Evolutionary conservation across 1,140 invertebrate species (phyloP), one percentile per base, ranked within the genome.

Genomic region (Calycopis cecrops): DNA sequence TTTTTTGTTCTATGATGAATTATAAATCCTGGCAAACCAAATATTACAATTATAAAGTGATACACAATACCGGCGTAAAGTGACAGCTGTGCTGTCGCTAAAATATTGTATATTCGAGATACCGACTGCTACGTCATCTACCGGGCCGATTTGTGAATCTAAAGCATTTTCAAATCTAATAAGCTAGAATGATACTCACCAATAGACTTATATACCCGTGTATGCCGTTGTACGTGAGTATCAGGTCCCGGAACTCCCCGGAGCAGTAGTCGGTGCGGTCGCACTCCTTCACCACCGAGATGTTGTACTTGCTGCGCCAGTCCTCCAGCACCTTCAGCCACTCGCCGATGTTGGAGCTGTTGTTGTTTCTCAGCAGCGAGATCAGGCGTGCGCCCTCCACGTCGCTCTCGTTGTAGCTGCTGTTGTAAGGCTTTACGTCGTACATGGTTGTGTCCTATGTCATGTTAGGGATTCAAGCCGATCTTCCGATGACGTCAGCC

Each of bases 171-270:
- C n/a, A n/a, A n/a, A n/a, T n/a, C n/a, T n/a, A n/a, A n/a, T n/a
- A n/a, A n/a, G n/a, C n/a, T n/a, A n/a, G n/a, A n/a, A n/a, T n/a
- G n/a, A n/a, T 44, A 61, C 83, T 80, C 59, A 86, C 83, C 73
- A 86, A 63, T 42, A 85, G 64, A 56, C 80, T 86, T 48, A 86
- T 77, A 51, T 86, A 86, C 67, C 76, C 83, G 49, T 86, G 83
- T 35, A 85, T 72, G 58, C 67, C 75, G 51, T 86, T 86, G 54
- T 86, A 86, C 0, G 72, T 79, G 7, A 83, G 60, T n/a, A 86
- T 60, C 35, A 83, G 62, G 52, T 85, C 77, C 16, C 76, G 53
- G 37, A 79, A 76, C 52, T 83, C 74, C 4, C 83, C 80, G 3
- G 72, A 71, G 52, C 83, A 86, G 61, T 86, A 84, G 49, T 80